phyloP scores from a whole-genome alignment of 2,797 vertebrate genomes.

The Liasis olivaceus region DNA sequence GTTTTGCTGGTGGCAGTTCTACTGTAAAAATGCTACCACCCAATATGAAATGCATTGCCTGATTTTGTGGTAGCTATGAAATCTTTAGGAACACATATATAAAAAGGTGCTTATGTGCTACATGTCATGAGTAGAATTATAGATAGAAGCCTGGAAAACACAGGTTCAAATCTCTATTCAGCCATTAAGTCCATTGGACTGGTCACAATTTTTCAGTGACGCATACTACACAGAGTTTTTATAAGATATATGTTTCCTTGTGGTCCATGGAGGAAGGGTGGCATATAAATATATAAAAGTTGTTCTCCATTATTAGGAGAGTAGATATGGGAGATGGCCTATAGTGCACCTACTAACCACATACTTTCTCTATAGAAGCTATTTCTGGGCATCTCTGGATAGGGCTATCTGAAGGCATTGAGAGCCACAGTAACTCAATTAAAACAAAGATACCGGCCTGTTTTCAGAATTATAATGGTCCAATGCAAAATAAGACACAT shows the following conservation, averaged over 20 bases:
- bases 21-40: neutral
- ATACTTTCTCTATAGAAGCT: neutral
- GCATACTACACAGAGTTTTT: neutral
- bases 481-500: neutral
- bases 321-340: neutral
- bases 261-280: neutral
- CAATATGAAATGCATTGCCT: neutral
- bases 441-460: too few relatives aligned
- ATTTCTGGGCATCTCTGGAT: neutral
- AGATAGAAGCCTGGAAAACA: neutral
- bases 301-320: neutral
- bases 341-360: neutral
- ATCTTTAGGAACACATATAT: neutral
- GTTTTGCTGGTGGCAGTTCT: neutral
- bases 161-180: neutral
- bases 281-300: neutral
- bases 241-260: neutral
- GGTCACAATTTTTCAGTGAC: neutral
- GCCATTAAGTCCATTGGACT: neutral
- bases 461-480: neutral
- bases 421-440: neutral
- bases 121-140: neutral
- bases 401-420: neutral
- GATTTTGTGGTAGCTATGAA: neutral
- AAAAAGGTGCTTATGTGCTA: neutral